Conservation (phyloP, 2,113 vertebrate genomes). For the Cairina moschata region DNA sequence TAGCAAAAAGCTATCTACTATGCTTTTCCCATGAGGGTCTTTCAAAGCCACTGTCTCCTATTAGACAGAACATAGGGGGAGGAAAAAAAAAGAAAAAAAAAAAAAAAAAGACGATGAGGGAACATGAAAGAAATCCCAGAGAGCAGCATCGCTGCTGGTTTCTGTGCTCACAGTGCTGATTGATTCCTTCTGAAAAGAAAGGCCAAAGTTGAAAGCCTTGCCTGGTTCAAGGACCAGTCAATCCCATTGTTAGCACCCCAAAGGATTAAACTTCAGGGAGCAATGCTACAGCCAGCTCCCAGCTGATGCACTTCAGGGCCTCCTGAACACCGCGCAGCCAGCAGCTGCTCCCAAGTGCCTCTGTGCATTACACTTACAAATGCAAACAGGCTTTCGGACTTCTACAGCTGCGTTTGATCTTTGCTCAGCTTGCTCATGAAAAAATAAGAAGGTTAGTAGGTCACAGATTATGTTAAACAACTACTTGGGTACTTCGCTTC, state of each 20-base stretch:
- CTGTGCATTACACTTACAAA: rapidly evolving
- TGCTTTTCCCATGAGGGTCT: neutral
- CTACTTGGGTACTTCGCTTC: neutral
- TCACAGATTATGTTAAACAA: neutral
- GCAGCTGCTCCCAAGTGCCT: neutral
- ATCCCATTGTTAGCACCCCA: neutral
- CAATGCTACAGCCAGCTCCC: neutral
- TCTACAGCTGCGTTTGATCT: neutral
- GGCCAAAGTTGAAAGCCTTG: neutral
- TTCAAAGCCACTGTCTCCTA: neutral
- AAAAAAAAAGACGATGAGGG: neutral
- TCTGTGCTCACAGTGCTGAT: neutral
- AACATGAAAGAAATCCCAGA: conserved; percentile 7
- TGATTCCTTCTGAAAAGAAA: neutral
- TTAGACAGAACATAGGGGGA: neutral
- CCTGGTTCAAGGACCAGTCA: neutral
- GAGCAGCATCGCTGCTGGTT: neutral
- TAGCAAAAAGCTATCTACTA: neutral
- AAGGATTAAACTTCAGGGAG: neutral
- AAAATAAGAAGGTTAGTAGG: neutral
- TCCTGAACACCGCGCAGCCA: neutral
- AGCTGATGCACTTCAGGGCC: neutral
- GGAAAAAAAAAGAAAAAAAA: too few relatives aligned
- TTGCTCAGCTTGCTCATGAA: neutral
- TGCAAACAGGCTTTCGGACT: neutral